A percentile compares a stretch with the other conserved stretches of the same genome.
Evolutionary conservation across 2,888 invertebrate species (phyloP).

Genomic region (Brachycybe producta): DNA sequence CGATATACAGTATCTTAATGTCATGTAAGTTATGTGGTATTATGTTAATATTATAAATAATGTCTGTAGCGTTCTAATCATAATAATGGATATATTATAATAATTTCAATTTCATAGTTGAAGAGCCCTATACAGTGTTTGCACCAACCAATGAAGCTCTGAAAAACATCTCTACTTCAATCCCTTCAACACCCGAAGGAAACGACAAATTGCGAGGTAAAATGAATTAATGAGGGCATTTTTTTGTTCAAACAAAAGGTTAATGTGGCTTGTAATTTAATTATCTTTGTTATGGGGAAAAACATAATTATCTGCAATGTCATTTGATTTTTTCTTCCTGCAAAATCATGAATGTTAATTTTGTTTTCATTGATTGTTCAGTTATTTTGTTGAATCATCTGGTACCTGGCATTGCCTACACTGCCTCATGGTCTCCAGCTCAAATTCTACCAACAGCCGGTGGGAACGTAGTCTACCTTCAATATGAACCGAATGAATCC

Average conservation of each 20-base stretch:
- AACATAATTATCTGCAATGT: neutral
- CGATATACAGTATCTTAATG: too few relatives aligned
- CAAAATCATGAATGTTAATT: too few relatives aligned
- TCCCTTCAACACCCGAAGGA: conserved; percentile 16
- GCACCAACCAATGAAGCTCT: conserved; percentile 15
- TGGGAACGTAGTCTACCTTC: conserved; percentile 10
- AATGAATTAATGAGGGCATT: neutral
- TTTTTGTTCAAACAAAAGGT: neutral
- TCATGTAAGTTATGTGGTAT: too few relatives aligned
- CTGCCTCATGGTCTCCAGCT: conserved; percentile 11
- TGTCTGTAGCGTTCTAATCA: too few relatives aligned
- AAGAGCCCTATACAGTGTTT: conserved; percentile 15
- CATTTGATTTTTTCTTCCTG: neutral
- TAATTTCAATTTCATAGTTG: too few relatives aligned
- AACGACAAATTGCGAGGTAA: conserved; percentile 10
- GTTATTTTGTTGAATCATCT: conserved; percentile 13
- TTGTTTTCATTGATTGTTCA: conserved; percentile 2
- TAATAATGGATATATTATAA: too few relatives aligned
- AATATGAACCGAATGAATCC: conserved; percentile 16
- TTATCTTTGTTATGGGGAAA: neutral
- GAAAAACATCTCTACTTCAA: neutral
- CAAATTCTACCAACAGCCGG: conserved; percentile 10
- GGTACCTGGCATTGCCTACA: conserved; percentile 14
- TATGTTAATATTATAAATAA: too few relatives aligned
- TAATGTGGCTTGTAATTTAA: neutral